Percentiles rank a stretch among this genome's conserved stretches.
These are phyloP conservation scores for Ptychoptera contaminata DNA, from an alignment of 2,888 invertebrate genomes.

Conservation along the genomic window DNA sequence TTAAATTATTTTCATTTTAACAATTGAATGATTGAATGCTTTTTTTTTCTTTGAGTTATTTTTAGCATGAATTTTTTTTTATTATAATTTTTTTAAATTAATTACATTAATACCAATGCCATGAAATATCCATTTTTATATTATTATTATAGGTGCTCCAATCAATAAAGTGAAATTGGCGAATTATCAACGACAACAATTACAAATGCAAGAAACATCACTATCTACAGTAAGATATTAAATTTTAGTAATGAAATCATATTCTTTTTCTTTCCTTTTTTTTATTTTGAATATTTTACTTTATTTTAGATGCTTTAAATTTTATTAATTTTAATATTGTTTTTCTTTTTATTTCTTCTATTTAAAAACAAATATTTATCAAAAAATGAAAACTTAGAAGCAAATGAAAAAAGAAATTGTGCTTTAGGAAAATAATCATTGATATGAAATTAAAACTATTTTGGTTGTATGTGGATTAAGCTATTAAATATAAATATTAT, in stretches of 20 bases:
- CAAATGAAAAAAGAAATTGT: no score
- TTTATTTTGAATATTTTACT: not conserved
- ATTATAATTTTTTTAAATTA: slow-evolving; percentile 1
- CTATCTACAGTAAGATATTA: slow-evolving; percentile 57
- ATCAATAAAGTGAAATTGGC: slow-evolving; percentile 71
- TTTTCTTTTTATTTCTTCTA: no score
- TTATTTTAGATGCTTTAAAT: no score
- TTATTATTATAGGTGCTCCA: slow-evolving; percentile 52
- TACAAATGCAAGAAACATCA: slow-evolving; percentile 57
- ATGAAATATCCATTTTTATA: slow-evolving; percentile 10
- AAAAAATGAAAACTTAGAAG: no score
- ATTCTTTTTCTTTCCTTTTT: slow-evolving; percentile 1
- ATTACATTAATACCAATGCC: not conserved
- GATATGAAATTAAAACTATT: no score
- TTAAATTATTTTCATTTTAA: no score
- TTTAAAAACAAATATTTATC: no score
- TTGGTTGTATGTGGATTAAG: no score
- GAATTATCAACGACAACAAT: slow-evolving; percentile 52
- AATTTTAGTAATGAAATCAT: slow-evolving; percentile 13
- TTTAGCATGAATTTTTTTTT: slow-evolving; percentile 2
- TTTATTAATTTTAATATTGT: no score
- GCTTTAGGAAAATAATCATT: no score
- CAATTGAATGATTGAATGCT: not conserved
- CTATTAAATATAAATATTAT: no score
- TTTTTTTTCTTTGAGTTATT: not conserved